Evolutionary conservation across 1,140 invertebrate genomes (phyloP).

Genomic region (Drosophila saltans): DNA sequence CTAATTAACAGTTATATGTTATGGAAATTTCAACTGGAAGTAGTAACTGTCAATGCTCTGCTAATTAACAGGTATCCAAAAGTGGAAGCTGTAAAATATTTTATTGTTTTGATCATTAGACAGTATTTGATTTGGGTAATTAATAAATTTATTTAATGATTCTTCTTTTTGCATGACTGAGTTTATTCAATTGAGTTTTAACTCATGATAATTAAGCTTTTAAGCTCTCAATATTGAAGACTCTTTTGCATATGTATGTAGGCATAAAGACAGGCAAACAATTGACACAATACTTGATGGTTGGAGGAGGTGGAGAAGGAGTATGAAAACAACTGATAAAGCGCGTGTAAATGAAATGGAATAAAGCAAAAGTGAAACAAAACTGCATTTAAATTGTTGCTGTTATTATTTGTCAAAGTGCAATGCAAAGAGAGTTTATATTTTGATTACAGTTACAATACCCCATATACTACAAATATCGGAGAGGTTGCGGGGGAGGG

Average conservation of each 20-base stretch:
- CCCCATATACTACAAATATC: neutral
- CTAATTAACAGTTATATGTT: too few species aligned
- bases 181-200: neutral
- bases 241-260: conserved; percentile 5
- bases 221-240: neutral
- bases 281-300: neutral
- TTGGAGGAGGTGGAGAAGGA: neutral
- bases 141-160: neutral
- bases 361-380: conserved; percentile 36
- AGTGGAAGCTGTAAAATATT: too few species aligned
- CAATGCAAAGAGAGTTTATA: conserved; percentile 24
- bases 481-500: neutral
- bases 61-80: too few species aligned
- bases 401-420: conserved; percentile 17
- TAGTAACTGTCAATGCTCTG: too few species aligned
- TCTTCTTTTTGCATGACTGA: neutral
- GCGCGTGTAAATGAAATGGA: conserved; percentile 54
- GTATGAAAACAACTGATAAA: conserved; percentile 53
- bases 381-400: conserved; percentile 31
- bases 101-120: neutral
- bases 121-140: neutral
- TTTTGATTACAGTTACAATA: conserved; percentile 14
- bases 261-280: neutral
- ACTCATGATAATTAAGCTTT: conserved; percentile 7
- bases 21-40: too few species aligned